phyloP scores from a whole-genome alignment of 2,888 invertebrate species.

The Hemaris fuciformis region DNA sequence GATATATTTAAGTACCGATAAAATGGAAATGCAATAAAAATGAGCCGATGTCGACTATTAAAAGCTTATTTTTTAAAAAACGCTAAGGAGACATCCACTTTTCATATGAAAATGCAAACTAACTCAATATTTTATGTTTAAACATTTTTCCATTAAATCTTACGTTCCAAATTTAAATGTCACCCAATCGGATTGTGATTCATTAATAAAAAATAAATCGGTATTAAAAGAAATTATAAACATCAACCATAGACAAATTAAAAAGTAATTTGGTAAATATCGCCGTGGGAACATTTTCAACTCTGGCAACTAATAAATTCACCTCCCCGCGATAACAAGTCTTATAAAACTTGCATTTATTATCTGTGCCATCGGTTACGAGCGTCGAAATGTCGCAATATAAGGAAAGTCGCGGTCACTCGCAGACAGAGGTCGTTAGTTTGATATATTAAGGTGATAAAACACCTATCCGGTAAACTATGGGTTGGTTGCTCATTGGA shows the following conservation, averaged over 20 bases:
- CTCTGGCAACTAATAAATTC: conserved; percentile 56
- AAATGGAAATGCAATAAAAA: neutral
- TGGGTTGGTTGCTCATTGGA: conserved; percentile 34
- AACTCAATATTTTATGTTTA: neutral
- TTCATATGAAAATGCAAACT: neutral
- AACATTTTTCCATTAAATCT: neutral
- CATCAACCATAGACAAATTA: conserved; percentile 50
- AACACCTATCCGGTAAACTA: conserved; percentile 30
- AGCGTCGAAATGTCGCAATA: conserved; percentile 33
- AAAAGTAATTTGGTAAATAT: conserved; percentile 51
- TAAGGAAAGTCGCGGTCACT: conserved; percentile 43
- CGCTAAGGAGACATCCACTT: neutral
- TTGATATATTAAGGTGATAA: conserved; percentile 53
- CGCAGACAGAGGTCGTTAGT: conserved; percentile 52
- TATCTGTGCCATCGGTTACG: conserved; percentile 51
- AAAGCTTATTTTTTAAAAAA: neutral
- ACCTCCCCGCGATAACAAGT: conserved; percentile 53
- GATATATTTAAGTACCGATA: neutral
- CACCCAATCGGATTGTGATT: neutral
- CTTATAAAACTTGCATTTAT: conserved; percentile 67
- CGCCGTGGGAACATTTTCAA: conserved; percentile 60
- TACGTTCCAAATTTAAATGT: neutral
- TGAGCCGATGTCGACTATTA: neutral
- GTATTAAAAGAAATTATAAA: conserved; percentile 51
- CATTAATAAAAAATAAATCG: conserved; percentile 19